Evolutionary conservation across 2,113 vertebrate species (phyloP), one percentile per base, ranked within the genome.

Genomic region (Actinemys pallida): DNA sequence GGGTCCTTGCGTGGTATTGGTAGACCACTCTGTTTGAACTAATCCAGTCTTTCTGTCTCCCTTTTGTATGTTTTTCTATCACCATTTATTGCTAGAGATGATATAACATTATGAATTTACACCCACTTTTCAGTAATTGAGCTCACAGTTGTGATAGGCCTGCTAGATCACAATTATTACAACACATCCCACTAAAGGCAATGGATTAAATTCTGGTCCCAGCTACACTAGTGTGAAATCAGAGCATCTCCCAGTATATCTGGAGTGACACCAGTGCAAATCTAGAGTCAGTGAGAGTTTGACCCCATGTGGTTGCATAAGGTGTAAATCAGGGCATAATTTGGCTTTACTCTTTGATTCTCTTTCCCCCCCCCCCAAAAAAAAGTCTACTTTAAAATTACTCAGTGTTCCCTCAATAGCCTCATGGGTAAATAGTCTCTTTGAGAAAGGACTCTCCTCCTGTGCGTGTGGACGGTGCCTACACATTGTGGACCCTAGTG

Each of bases 401-500:
- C 93, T 95, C 78, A 92, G 42, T 27, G 22, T 76, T 45, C 10
- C 42, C 42, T 50, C 83, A 91, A 75, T n/a, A 94, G 92, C 75
- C 83, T 91, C 87, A n/a, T 72, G 31, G 93, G 92, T 87, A 93
- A 92, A 85, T 29, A 89, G 83, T 90, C 89, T 83, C 25, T 93
- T 90, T 91, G 75, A 91, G 87, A 16, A 45, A 72, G 65, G 87
- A 27, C 91, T 95, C 83, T 94, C 89, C 4, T 83, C 45, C 84
- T 95, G 69, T 82, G 81, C 75, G 42, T 20, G 1, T 50, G 62
- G 72, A 88, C 95, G 90, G 86, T 84, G 62, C 87, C 87, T 83
- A 93, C 39, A 45, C 72, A 86, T 87, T 92, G 87, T 65, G 88
- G 93, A 81, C 57, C 49, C 79, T 96, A 93, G 93, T 96, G 92